Evolutionary conservation across 1,140 invertebrate species (phyloP).

Genomic region (Leucophenga varia): DNA sequence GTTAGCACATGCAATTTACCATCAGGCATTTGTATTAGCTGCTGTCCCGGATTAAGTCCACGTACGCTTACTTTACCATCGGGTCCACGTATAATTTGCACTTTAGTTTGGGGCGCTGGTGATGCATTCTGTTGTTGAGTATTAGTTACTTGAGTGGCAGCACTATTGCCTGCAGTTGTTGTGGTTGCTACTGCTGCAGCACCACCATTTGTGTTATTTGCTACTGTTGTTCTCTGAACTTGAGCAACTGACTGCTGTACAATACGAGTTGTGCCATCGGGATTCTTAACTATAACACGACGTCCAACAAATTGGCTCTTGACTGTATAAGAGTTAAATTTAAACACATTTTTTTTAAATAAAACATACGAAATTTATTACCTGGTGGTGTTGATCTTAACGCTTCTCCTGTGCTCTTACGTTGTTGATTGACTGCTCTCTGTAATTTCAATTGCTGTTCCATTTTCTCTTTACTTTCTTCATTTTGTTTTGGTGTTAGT

Average conservation of each 20-base stretch:
- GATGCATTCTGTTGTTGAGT: constrained; percentile 30
- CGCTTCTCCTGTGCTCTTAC: constrained; percentile 58
- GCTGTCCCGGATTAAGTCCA: constrained; percentile 90
- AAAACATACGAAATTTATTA: constrained; percentile 16
- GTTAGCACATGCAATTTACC: constrained; percentile 88
- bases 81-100: constrained; percentile 86
- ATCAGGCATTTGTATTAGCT: constrained; percentile 88
- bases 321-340: constrained; percentile 10
- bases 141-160: constrained; percentile 7
- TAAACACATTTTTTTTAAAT: background rate
- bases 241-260: constrained; percentile 61
- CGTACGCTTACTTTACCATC: constrained; percentile 91
- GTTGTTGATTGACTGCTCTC: constrained; percentile 79
- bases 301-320: constrained; percentile 48
- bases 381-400: constrained; percentile 31
- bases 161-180: constrained; percentile 30
- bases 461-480: constrained; percentile 88
- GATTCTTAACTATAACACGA: constrained; percentile 76
- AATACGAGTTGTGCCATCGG: constrained; percentile 75
- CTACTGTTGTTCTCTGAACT: constrained; percentile 15
- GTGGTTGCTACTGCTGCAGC: constrained; percentile 30
- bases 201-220: constrained; percentile 23
- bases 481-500: constrained; percentile 41
- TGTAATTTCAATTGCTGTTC: constrained; percentile 86
- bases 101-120: constrained; percentile 66